These are phyloP conservation scores for Callipepla californica DNA, from an alignment of 2,113 vertebrate species.

Conservation along the genomic window DNA sequence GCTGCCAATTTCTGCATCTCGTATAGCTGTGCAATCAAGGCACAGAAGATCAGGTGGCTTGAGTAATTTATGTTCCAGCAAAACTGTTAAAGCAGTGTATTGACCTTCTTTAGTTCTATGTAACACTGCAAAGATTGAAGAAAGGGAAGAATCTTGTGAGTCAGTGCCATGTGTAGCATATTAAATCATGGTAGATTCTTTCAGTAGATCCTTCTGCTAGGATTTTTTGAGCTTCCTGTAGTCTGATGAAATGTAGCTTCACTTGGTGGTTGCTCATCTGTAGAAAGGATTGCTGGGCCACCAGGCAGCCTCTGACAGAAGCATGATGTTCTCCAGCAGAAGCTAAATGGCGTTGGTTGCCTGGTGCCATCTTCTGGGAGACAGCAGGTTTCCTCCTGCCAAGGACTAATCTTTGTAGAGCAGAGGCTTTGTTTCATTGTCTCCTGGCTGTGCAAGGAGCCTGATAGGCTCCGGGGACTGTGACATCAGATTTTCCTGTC, in stretches of 20 bases:
- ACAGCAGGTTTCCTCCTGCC: not conserved
- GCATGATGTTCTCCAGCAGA: not conserved
- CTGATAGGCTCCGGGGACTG: not conserved
- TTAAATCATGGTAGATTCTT: not conserved
- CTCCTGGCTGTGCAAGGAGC: not conserved
- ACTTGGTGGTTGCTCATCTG: not conserved
- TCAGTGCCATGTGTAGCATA: not conserved
- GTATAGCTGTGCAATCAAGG: not conserved
- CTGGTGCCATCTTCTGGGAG: not conserved
- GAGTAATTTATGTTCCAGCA: not conserved
- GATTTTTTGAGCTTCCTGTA: not conserved
- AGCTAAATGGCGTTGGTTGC: not conserved
- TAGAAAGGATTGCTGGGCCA: not conserved
- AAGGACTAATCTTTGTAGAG: not conserved
- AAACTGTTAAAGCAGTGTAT: not conserved
- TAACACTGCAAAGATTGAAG: not conserved
- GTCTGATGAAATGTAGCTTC: not conserved
- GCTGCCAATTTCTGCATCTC: not conserved
- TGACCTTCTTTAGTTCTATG: accelerated
- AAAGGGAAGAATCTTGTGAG: not conserved
- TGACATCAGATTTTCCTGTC: not conserved
- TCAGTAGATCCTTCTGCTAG: not conserved
- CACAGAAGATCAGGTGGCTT: not conserved
- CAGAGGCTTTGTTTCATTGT: not conserved
- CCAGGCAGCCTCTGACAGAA: not conserved